phyloP scores from a whole-genome alignment of 1,140 invertebrate species.

The Papilio helenus region DNA sequence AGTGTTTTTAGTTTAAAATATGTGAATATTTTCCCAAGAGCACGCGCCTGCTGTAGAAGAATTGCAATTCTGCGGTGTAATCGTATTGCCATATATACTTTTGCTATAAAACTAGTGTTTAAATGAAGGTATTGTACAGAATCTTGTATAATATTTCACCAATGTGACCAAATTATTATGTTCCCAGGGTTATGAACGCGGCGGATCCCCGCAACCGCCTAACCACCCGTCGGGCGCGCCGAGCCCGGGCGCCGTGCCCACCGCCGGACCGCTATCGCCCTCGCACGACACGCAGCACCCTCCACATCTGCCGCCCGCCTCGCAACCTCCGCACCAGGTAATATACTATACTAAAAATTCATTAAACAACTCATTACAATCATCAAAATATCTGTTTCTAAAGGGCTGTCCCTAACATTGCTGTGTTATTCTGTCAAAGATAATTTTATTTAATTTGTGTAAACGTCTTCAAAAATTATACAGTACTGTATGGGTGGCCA shows the following conservation, averaged over 20 bases:
- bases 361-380: not conserved
- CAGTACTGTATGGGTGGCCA: not conserved
- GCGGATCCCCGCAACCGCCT: slow-evolving; percentile 78
- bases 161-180: slow-evolving; percentile 4
- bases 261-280: slow-evolving; percentile 68
- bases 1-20: not conserved
- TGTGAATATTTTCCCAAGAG: not conserved
- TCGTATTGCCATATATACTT: not conserved
- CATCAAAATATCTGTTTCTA: not conserved
- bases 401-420: no score
- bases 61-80: slow-evolving; percentile 6
- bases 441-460: no score
- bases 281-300: slow-evolving; percentile 74
- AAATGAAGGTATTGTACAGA: not conserved
- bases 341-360: slow-evolving; percentile 10
- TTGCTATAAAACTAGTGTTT: not conserved
- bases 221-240: slow-evolving; percentile 74
- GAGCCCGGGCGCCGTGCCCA: slow-evolving; percentile 66
- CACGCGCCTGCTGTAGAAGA: not conserved
- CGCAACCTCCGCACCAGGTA: slow-evolving; percentile 74
- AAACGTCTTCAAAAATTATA: not conserved
- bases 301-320: slow-evolving; percentile 66
- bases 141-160: not conserved
- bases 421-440: not conserved
- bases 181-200: slow-evolving; percentile 76